A percentile compares a stretch with the other conserved stretches of the same genome.
Conservation (phyloP, 1,140 invertebrate species). For the Macrostomum lignano region DNA sequence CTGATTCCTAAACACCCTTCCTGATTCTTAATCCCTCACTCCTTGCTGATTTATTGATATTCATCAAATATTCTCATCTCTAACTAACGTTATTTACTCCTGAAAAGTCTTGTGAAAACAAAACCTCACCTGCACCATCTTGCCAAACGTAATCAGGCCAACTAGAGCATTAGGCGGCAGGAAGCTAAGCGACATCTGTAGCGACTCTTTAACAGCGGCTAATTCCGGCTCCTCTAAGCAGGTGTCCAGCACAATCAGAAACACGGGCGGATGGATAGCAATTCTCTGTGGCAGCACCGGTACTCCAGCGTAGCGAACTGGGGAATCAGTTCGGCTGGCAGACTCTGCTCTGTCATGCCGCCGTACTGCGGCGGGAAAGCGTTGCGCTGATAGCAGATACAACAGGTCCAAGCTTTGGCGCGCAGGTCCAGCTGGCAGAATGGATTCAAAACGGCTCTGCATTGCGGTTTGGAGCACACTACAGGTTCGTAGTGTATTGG, state of each 20-base stretch:
- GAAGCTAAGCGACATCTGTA: slow-evolving; percentile 76
- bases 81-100: too few species aligned
- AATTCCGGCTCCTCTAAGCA: slow-evolving; percentile 93
- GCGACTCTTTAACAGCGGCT: slow-evolving; percentile 55
- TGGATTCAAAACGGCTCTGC: slow-evolving; percentile 79
- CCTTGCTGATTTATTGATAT: too few species aligned
- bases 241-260: slow-evolving; percentile 78
- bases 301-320: slow-evolving; percentile 94
- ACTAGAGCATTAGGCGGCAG: slow-evolving; percentile 77
- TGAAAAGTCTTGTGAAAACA: too few species aligned
- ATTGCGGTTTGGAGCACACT: slow-evolving; percentile 60
- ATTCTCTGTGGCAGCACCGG: slow-evolving; percentile 39
- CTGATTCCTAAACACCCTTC: too few species aligned
- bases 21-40: too few species aligned
- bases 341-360: slow-evolving; percentile 81
- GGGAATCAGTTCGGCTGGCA: slow-evolving; percentile 83
- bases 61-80: too few species aligned
- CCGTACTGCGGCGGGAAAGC: slow-evolving; percentile 84
- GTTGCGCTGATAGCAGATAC: slow-evolving; percentile 83
- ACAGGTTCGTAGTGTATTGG: slow-evolving; percentile 91
- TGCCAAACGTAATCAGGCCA: slow-evolving; percentile 83
- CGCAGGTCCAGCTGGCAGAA: slow-evolving; percentile 41
- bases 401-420: slow-evolving; percentile 53
- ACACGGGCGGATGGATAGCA: slow-evolving; percentile 71
- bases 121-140: slow-evolving; percentile 79